Evolutionary conservation across 2,797 vertebrate species (phyloP).

Genomic region (Lindbergichthys nudifrons): DNA sequence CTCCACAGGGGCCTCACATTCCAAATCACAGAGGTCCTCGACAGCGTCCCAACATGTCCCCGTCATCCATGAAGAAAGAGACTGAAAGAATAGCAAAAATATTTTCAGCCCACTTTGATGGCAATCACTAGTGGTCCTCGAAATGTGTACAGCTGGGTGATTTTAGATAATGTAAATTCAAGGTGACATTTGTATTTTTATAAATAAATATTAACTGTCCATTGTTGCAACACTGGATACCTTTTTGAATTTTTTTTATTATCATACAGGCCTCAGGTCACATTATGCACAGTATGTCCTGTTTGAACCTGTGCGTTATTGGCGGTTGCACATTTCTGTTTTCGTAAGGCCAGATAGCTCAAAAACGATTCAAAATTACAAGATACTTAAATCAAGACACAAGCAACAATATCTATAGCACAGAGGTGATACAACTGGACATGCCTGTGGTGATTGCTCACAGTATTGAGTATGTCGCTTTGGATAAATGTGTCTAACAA

Average conservation of each 20-base stretch:
- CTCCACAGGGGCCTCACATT: slow-evolving; percentile 53
- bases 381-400: not conserved
- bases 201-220: slow-evolving; percentile 69
- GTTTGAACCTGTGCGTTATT: not conserved
- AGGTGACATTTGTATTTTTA: slow-evolving; percentile 63
- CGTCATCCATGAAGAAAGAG: slow-evolving; percentile 77
- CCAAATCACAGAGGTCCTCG: slow-evolving; percentile 53
- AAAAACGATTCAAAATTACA: not conserved
- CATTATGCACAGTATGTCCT: not conserved
- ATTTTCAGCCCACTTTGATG: slow-evolving; percentile 79
- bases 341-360: not conserved
- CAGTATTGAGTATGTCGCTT: no score
- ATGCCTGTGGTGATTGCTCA: no score
- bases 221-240: not conserved
- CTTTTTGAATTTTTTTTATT: not conserved
- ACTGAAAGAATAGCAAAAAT: slow-evolving; percentile 85
- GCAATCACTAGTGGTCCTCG: slow-evolving; percentile 42
- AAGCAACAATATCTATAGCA: not conserved
- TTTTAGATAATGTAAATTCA: slow-evolving; percentile 56
- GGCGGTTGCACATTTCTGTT: not conserved
- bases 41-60: slow-evolving; percentile 70
- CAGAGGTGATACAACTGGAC: not conserved
- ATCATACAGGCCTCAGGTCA: not conserved
- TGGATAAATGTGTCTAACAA: no score
- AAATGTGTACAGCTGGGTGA: not conserved